These are phyloP conservation scores for Indri indri DNA, from an alignment of 2,113 vertebrate genomes.

Conservation along the genomic window DNA sequence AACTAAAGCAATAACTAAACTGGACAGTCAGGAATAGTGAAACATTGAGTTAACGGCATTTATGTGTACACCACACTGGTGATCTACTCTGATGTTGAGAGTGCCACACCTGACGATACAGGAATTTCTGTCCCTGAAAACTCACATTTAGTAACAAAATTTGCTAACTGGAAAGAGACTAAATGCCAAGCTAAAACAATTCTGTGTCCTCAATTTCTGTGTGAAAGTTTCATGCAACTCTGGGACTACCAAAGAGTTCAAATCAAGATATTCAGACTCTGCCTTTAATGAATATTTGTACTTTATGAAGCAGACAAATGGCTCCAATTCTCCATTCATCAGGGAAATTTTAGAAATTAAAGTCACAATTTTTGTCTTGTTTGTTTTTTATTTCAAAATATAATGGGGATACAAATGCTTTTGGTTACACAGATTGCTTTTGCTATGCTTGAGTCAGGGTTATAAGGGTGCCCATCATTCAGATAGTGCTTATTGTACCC, in stretches of 20 bases:
- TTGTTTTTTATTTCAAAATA: too few relatives aligned
- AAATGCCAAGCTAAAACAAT: not conserved
- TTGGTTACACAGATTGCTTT: too few relatives aligned
- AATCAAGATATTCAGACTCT: not conserved
- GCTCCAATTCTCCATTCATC: conserved; percentile 10
- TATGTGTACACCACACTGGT: not conserved
- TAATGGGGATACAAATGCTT: too few relatives aligned
- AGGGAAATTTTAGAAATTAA: not conserved
- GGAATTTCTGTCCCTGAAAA: not conserved
- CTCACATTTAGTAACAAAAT: not conserved
- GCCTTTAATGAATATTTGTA: not conserved
- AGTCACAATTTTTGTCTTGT: not conserved
- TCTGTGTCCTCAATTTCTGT: not conserved
- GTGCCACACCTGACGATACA: not conserved
- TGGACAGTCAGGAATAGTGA: not conserved
- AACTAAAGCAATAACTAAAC: not conserved
- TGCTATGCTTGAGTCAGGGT: too few relatives aligned
- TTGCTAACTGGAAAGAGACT: not conserved
- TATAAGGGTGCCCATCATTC: too few relatives aligned
- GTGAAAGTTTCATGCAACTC: not conserved
- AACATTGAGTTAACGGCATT: not conserved
- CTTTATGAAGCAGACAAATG: not conserved
- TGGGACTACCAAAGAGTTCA: not conserved
- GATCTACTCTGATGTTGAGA: not conserved
- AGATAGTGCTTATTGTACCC: too few relatives aligned